Evolutionary conservation across 1,140 invertebrate species (phyloP).

Genomic region (Lepeophtheirus salmonis): DNA sequence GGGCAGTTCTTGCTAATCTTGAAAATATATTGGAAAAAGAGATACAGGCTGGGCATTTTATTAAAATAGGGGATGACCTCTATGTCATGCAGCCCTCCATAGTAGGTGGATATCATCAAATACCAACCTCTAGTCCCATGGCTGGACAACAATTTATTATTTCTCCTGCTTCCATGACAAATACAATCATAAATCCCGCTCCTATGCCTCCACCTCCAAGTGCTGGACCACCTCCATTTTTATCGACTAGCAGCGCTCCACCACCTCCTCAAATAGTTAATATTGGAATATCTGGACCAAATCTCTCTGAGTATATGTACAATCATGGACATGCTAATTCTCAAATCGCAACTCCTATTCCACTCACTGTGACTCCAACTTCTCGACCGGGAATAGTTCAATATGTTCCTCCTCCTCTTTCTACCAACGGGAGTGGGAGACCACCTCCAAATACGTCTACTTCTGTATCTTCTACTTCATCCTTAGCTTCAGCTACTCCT

Average conservation of each 20-base stretch:
- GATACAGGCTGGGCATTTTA: slow-evolving; percentile 9
- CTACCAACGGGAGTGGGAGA: too few species aligned
- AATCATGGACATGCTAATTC: too few species aligned
- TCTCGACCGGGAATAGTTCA: too few species aligned
- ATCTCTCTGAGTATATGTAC: not conserved
- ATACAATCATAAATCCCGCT: not conserved
- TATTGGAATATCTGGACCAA: too few species aligned
- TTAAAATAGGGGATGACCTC: not conserved
- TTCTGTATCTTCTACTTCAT: not conserved
- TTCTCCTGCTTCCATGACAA: not conserved
- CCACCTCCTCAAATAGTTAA: not conserved
- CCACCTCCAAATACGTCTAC: not conserved
- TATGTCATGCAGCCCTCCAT: not conserved
- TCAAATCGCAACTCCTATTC: too few species aligned
- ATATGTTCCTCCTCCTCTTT: too few species aligned
- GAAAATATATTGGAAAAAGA: slow-evolving; percentile 12
- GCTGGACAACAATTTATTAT: not conserved
- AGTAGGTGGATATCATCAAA: not conserved
- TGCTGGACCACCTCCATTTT: not conserved
- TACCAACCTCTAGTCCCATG: not conserved
- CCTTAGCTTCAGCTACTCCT: not conserved
- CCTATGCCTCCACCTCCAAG: not conserved
- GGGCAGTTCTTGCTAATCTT: slow-evolving; percentile 6
- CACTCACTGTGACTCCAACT: too few species aligned
- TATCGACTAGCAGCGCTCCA: not conserved